A percentile compares a stretch with the other conserved stretches of the same genome.
phyloP scores from a whole-genome alignment of 2,888 invertebrate species.

The Spatulosminthurus flaviceps region DNA sequence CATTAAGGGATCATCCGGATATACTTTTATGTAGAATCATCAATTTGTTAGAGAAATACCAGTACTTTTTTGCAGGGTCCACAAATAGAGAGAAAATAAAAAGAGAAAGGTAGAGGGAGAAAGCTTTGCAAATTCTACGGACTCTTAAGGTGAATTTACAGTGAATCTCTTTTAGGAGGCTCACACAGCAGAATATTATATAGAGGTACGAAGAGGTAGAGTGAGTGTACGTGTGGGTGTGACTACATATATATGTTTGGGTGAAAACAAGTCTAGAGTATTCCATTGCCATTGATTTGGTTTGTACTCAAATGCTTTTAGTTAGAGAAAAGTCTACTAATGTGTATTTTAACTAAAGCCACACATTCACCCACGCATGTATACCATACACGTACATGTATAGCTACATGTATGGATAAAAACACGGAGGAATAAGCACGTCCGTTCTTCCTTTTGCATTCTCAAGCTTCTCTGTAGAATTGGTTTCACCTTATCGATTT shows the following conservation, averaged over 20 bases:
- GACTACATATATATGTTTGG: no score
- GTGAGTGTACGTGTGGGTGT: slow-evolving; percentile 16
- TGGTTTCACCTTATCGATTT: slow-evolving; percentile 38
- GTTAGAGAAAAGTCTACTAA: neutral
- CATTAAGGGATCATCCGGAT: slow-evolving; percentile 9
- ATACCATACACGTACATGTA: neutral
- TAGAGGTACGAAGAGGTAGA: neutral
- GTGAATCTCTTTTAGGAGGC: no score
- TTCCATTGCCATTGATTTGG: slow-evolving; percentile 19
- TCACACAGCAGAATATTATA: no score
- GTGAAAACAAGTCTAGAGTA: neutral
- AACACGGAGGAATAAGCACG: neutral
- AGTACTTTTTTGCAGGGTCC: no score
- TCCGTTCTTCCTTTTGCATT: neutral
- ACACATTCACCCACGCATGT: neutral
- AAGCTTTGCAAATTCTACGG: neutral
- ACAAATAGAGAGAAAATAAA: no score
- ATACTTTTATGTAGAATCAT: neutral
- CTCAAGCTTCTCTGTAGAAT: neutral
- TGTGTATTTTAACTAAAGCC: neutral
- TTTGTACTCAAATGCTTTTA: slow-evolving; percentile 9
- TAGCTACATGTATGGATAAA: neutral
- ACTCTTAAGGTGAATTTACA: no score
- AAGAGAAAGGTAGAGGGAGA: no score
- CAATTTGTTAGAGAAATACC: slow-evolving; percentile 2